Percentiles rank a stretch among this genome's conserved stretches.
phyloP scores from a whole-genome alignment of 1,140 invertebrate species.

The Phymorhynchus buccinoides region DNA sequence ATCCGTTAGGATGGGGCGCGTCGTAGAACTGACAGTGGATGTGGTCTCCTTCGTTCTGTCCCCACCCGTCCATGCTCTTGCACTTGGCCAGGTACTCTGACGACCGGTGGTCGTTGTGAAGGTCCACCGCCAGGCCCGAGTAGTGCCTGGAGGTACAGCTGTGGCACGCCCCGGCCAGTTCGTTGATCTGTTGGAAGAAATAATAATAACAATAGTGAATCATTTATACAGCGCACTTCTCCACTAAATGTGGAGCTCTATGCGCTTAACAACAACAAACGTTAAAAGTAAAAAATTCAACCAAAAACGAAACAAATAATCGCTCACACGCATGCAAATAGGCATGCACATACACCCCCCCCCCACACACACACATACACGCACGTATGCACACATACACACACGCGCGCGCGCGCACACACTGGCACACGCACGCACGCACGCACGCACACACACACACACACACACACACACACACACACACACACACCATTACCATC shows the following conservation, averaged over 20 bases:
- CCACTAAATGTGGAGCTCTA: no score
- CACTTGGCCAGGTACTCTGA: constrained; percentile 42
- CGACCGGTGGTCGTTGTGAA: background rate
- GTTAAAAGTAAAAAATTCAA: no score
- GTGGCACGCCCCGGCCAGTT: constrained; percentile 50
- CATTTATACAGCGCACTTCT: no score
- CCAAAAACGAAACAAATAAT: no score
- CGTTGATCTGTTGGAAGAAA: constrained; percentile 45
- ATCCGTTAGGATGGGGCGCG: constrained; percentile 13
- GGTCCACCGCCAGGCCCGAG: constrained; percentile 39
- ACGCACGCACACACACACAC: background rate
- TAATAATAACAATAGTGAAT: no score
- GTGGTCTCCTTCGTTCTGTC: constrained; percentile 55
- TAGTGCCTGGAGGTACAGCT: constrained; percentile 53
- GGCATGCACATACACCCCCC: no score
- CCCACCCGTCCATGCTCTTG: constrained; percentile 46
- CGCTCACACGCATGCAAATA: no score
- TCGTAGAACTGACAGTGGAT: constrained; percentile 58
- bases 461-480: background rate
- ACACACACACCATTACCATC: background rate
- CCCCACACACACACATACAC: no score
- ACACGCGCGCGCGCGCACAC: no score
- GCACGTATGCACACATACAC: no score
- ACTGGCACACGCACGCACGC: background rate
- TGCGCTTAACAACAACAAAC: no score